Conservation (phyloP, 2,888 invertebrate species). For the Rhagonycha fulva region DNA sequence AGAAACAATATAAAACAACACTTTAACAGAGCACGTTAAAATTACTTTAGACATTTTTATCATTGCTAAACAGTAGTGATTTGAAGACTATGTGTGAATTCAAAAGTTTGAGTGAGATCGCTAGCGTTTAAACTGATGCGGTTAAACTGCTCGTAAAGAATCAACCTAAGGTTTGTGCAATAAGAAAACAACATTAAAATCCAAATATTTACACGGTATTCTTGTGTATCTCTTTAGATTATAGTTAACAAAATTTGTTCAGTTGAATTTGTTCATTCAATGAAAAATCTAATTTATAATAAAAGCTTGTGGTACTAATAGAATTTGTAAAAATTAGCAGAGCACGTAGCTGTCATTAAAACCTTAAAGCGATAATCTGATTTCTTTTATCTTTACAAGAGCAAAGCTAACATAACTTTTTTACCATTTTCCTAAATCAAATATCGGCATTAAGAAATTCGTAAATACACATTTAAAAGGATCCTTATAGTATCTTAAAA, state of each 20-base stretch:
- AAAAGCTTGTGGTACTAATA: background rate
- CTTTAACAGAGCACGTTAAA: too few species aligned
- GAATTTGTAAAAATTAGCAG: background rate
- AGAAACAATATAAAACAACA: too few species aligned
- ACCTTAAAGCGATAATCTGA: background rate
- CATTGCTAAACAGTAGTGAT: too few species aligned
- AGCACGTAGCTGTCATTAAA: background rate
- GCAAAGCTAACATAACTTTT: background rate
- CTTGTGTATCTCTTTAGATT: background rate
- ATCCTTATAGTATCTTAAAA: constrained; percentile 10
- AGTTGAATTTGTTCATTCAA: background rate
- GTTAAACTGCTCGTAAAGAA: too few species aligned
- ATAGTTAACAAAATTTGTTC: background rate
- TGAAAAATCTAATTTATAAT: background rate
- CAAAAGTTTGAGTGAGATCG: too few species aligned
- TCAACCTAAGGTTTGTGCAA: background rate
- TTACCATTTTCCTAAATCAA: constrained; percentile 1
- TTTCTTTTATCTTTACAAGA: background rate
- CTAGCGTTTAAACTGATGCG: too few species aligned
- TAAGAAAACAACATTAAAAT: background rate
- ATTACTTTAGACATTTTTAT: too few species aligned
- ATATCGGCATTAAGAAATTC: constrained; percentile 5
- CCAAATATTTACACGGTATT: background rate
- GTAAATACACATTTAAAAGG: constrained; percentile 14
- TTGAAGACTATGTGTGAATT: too few species aligned